A percentile compares a stretch with the other conserved stretches of the same genome.
phyloP scores from a whole-genome alignment of 2,797 vertebrate genomes.

The Podarcis lilfordi region DNA sequence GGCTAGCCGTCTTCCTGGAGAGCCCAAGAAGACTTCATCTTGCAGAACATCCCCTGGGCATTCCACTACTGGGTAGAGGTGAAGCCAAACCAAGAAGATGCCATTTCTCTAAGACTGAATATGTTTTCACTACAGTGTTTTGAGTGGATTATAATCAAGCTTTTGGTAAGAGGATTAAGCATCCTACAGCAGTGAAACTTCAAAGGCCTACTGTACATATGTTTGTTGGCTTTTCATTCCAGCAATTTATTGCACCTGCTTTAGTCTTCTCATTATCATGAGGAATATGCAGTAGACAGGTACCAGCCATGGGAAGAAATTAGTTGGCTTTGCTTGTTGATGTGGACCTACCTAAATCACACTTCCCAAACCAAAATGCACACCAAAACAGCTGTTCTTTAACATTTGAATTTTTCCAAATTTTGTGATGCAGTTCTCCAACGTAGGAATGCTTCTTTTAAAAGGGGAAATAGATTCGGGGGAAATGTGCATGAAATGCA shows the following conservation, averaged over 20 bases:
- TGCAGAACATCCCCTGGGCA: neutral
- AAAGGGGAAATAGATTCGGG: too few relatives aligned
- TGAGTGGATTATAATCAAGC: conserved; percentile 69
- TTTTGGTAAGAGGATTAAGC: conserved; percentile 80
- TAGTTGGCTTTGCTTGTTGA: too few relatives aligned
- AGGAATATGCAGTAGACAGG: conserved; percentile 10
- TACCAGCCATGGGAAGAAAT: too few relatives aligned
- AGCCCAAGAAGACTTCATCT: conserved; percentile 24
- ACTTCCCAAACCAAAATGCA: too few relatives aligned
- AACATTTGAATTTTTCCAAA: too few relatives aligned
- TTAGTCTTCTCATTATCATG: conserved; percentile 56
- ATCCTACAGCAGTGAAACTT: conserved; percentile 73
- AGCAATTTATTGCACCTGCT: conserved; percentile 44
- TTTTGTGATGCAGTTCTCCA: too few relatives aligned
- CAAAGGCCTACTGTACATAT: conserved; percentile 54
- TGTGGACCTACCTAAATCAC: too few relatives aligned
- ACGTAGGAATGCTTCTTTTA: too few relatives aligned
- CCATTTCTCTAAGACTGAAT: conserved; percentile 42
- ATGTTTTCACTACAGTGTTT: conserved; percentile 64
- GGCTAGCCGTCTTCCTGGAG: neutral
- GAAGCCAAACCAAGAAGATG: neutral
- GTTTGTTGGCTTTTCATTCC: conserved; percentile 53
- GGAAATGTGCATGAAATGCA: too few relatives aligned
- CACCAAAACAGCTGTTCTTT: too few relatives aligned
- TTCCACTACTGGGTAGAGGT: conserved; percentile 9